These are phyloP conservation scores for Pimpla rufipes DNA, from an alignment of 2,888 invertebrate species.

Conservation along the genomic window DNA sequence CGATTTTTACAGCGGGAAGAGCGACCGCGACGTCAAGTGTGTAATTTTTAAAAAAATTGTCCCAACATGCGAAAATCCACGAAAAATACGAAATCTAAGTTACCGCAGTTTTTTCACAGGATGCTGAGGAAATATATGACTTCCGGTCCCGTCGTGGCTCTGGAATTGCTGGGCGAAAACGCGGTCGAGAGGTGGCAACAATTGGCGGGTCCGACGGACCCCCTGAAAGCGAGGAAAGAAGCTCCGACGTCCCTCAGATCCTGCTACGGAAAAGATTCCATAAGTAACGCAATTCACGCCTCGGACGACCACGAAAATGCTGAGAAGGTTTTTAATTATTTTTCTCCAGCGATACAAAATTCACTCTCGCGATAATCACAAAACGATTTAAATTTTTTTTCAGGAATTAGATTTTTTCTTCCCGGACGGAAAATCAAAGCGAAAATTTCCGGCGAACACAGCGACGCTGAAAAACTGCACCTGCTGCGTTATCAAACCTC, in stretches of 20 bases:
- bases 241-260: slow-evolving; percentile 88
- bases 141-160: slow-evolving; percentile 89
- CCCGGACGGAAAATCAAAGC: slow-evolving; percentile 84
- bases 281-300: slow-evolving; percentile 90
- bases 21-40: slow-evolving; percentile 87
- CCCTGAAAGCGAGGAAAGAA: slow-evolving; percentile 86
- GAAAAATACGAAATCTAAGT: slow-evolving; percentile 44
- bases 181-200: slow-evolving; percentile 88
- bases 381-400: slow-evolving; percentile 64
- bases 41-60: slow-evolving; percentile 81
- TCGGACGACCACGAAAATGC: slow-evolving; percentile 88
- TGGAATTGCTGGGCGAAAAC: slow-evolving; percentile 91
- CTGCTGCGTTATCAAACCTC: slow-evolving; percentile 95
- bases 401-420: slow-evolving; percentile 90
- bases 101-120: slow-evolving; percentile 82
- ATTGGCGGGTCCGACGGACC: slow-evolving; percentile 89
- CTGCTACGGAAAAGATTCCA: slow-evolving; percentile 89
- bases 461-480: slow-evolving; percentile 90
- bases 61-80: neutral
- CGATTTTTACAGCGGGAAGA: slow-evolving; percentile 88
- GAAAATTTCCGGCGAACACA: slow-evolving; percentile 86
- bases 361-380: neutral
- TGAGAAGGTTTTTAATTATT: slow-evolving; percentile 82
- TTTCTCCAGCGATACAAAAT: neutral
- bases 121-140: slow-evolving; percentile 89